Evolutionary conservation across 2,888 invertebrate genomes (phyloP), one percentile per base, ranked within the genome.

Genomic region (Chelonus formosanus): DNA sequence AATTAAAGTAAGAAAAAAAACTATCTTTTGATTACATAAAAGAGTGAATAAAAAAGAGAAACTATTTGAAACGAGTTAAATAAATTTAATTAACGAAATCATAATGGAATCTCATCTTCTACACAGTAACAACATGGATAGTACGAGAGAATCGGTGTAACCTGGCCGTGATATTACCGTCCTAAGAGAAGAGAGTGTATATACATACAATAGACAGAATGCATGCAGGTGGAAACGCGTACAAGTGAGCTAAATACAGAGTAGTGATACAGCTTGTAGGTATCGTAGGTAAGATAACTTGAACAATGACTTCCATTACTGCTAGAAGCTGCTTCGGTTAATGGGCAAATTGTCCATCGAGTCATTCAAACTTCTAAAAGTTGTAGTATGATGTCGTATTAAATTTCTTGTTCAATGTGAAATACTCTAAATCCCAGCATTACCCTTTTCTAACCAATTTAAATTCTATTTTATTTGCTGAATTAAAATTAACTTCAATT

Each of bases 221-320:
- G 53, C 35, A 68, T 71, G 69, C 71, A 69, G 69, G 70, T 69
- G 69, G 58, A 63, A 35, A 50, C 32, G 48, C 7, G 5, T 43
- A 40, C 45, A 47, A 44, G 52, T 48, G 52, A 20, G 53, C 61
- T 54, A 59, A 53, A 63, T 69, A 63, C 68, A 63, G 63, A 64
- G 71, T 71, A 67, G 67, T 50, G 60, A 52, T 36, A 31, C 20
- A 52, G 61, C 34, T 53, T 44, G 61, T 53, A 53, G 47, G 69
- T 69, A 65, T 66, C 67, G 63, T 63, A 55, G 63, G 66, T 79
- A 77, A 78, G 79, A 79, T 81, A 80, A 78, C 75, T 78, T 74
- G 78, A 81, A 82, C 82, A 82, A 82, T 81, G 77, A 75, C 77
- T 79, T 81, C 80, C 80, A 82, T 82, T 82, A 82, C 78, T 75